Evolutionary conservation across 2,113 vertebrate genomes (phyloP), one percentile per base, ranked within the genome.

Genomic region (Canis aureus): DNA sequence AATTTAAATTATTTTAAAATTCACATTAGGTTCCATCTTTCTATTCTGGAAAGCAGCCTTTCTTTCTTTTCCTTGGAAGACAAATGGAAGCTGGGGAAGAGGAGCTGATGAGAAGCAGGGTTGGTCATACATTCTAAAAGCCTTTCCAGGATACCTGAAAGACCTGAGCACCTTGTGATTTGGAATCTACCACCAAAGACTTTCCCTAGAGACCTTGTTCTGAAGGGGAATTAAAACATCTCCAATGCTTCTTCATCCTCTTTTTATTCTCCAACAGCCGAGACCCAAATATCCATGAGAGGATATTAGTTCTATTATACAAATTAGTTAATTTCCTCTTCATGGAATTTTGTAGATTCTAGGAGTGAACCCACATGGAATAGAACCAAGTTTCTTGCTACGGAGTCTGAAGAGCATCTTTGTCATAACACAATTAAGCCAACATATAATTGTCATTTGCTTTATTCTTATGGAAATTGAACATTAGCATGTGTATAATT

Each of bases 381-480:
- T 6, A 79, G 66, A 84, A 92, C 85, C 97, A 97, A 97, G 29
- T 94, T 96, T 95, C 93, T 96, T 89, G 82, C 95, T 85, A 95
- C 89, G 66, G 85, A 59, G 29, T 91, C 91, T 94, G 90, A 96
- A 97, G 95, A 96, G 94, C 69, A 85, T 78, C 97, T 97, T 97
- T 98, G 94, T 98, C 81, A 94, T 90, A 95, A 97, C 92, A 98
- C 95, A 97, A 97, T 96, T 97, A 98, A 97, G 91, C 92, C 94
- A 97, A 98, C 96, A 96, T 97, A 96, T 96, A 98, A 98, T 97
- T 97, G 97, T 97, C 97, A 97, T 97, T 97, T 94, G 67, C 90
- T 97, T 96, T 97, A 97, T 98, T 97, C 91, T 98, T 97, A 97
- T 97, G 97, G 95, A 98, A 98, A 98, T 98, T 94, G 96, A 94